Evolutionary conservation across 2,888 invertebrate species (phyloP), one percentile per base, ranked within the genome.

Genomic region (Nemapogon koenigi): DNA sequence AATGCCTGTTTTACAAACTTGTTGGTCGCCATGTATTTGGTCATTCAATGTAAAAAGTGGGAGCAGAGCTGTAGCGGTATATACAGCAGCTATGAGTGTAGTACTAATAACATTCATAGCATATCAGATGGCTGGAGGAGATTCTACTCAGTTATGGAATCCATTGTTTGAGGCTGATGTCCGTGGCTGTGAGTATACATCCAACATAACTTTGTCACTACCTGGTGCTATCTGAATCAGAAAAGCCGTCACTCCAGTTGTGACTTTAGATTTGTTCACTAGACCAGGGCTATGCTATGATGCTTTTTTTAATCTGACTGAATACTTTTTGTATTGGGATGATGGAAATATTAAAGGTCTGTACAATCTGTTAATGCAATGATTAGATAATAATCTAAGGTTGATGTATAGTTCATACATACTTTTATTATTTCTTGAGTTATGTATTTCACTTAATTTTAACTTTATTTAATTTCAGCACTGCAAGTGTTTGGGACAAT

Each of bases 11-110:
- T 53, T 93, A 38, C 79, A 86, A 51, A 88, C 91, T 1, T 94
- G 91, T 61, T 94, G 94, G 93, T 90, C 92, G 4, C 94, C 94
- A 41, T 90, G 88, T 53, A 88, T 94, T 53, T 94, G 92, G 90
- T 87, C 89, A 28, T 86, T 89, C 41, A 84, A 84, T 52, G 82
- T 92, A 3, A 89, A 87, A 60, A 81, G 83, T 18, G 93, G 91
- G 7, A 88, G 89, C 54, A 84, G 84, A 54, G 88, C 88, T 1
- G 88, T 94, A 41, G 91, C 91, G 0, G 85, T 83, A 16, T 94
- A 94, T 53, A 89, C 92, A 1, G 81, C 84, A 18, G 87, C 91
- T 2, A 70, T 89, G 53, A 87, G 90, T 45, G 51, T 90, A 17
- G 82, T 93, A 10, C 57, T 90, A 1, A 91, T 92, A 46, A 90